Evolutionary conservation across 92 coral and sea anemone genomes (phyloP).

Genomic region (Heliopora coerulea): DNA sequence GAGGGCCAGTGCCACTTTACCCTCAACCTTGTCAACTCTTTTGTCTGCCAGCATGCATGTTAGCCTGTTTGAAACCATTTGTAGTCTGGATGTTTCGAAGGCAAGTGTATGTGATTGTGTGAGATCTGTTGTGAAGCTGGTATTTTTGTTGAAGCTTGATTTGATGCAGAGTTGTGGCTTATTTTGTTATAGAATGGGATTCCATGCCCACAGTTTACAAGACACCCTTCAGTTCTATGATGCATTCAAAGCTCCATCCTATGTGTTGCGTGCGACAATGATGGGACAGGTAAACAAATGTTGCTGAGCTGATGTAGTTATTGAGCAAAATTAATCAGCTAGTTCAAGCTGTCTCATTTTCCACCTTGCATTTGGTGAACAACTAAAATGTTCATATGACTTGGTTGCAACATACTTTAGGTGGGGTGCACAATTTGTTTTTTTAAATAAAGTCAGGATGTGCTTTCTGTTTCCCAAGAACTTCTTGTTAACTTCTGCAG

Average conservation of each 20-base stretch:
- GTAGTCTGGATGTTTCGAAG: constrained; percentile 79
- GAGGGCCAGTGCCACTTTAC: constrained; percentile 79
- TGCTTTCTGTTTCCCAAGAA: too few relatives aligned
- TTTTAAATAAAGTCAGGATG: too few relatives aligned
- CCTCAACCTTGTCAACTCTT: constrained; percentile 80
- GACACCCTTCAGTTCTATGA: constrained; percentile 50
- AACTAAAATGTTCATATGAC: too few relatives aligned
- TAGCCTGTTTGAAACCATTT: constrained; percentile 75
- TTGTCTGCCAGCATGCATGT: constrained; percentile 71
- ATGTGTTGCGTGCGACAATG: constrained; percentile 86
- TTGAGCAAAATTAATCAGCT: too few relatives aligned
- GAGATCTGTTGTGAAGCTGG: not conserved
- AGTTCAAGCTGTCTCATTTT: too few relatives aligned
- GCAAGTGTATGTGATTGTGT: constrained; percentile 15
- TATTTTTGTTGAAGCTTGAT: not conserved
- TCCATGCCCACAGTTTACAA: constrained; percentile 61
- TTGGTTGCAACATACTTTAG: too few relatives aligned
- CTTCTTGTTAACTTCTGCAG: too few relatives aligned
- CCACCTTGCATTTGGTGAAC: too few relatives aligned
- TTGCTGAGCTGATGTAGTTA: not conserved
- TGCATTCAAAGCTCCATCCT: constrained; percentile 89
- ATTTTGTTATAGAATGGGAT: constrained; percentile 67
- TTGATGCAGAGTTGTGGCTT: not conserved
- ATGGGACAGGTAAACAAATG: constrained; percentile 75
- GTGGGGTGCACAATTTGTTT: too few relatives aligned